Evolutionary conservation across 2,113 vertebrate species (phyloP), one percentile per base, ranked within the genome.

Genomic region (Pseudorectes ferrugineus): DNA sequence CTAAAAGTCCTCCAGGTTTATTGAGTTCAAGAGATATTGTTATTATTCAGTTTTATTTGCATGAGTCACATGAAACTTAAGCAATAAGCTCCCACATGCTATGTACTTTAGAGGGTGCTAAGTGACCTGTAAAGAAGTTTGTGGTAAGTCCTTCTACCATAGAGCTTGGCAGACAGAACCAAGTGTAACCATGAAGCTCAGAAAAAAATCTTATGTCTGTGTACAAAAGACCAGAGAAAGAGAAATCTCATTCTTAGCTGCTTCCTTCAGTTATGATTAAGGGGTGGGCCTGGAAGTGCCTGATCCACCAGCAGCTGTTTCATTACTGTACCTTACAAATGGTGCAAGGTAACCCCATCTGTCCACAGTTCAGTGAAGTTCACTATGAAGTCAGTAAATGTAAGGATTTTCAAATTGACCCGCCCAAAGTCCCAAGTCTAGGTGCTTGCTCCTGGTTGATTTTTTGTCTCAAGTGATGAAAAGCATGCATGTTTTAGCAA

Each of bases 41-140:
- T 93, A 83, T 96, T 95, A 84, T 80, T 96, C 63, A 87, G 74
- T 94, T 97, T 96, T 96, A 93, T 93, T 97, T 97, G 93, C 61
- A 85, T 79, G 75, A 81, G 46, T 91, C 82, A 92, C 13, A 9
- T 94, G 96, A 97, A 97, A 94, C 57, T 86, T 42, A 35, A 86
- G 65, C 89, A 96, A 96, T 88, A 95, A 95, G 81, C 89, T 95
- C 82, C 83, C 72, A 65, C n/a, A n/a, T 55, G 52, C 87, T 31
- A 35, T 91, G 45, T 83, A 68, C 40, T 92, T 65, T 35, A 85
- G 66, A 95, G 92, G 88, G 52, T 93, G 93, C 80, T 93, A 82
- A 87, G 74, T 76, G 78, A 89, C 38, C 48, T 35, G 14, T 92
- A 85, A 92, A 93, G 71, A 93, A n/a, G 22, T 49, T 68, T 51